phyloP scores from a whole-genome alignment of 2,113 vertebrate species.

The Elgaria multicarinata region DNA sequence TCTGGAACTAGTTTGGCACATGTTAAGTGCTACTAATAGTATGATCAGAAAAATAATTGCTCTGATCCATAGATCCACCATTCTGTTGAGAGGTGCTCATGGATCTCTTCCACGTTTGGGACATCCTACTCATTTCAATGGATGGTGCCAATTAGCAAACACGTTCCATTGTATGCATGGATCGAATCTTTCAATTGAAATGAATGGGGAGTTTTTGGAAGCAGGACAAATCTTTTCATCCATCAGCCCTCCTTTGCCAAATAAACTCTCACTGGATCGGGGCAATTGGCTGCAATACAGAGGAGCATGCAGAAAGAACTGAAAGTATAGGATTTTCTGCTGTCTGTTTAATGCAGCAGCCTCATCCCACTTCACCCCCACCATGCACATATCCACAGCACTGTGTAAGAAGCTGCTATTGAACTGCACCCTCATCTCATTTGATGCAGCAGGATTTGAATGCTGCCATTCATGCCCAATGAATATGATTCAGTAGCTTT shows the following conservation, averaged over 20 bases:
- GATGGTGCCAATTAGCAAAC: not conserved
- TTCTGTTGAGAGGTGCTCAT: not conserved
- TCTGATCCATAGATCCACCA: not conserved
- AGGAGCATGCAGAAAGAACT: not conserved
- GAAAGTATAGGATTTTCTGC: not conserved
- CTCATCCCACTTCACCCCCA: too few relatives aligned
- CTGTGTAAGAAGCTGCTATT: not conserved
- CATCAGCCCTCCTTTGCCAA: not conserved
- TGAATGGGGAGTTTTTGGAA: not conserved
- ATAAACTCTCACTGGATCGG: not conserved
- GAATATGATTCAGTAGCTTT: not conserved
- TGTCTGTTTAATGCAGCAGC: not conserved
- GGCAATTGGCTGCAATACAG: not conserved
- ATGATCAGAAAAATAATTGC: not conserved
- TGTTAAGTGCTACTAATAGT: not conserved
- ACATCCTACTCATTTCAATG: not conserved
- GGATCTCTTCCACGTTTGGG: not conserved
- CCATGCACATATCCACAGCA: not conserved
- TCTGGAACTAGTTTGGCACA: not conserved
- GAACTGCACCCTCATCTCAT: not conserved
- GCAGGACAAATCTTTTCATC: not conserved
- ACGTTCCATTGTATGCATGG: too few relatives aligned
- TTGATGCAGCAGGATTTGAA: not conserved
- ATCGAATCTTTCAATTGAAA: too few relatives aligned
- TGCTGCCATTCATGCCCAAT: not conserved